Evolutionary conservation across 2,888 invertebrate genomes (phyloP).

Genomic region (Marronus borbonicus): DNA sequence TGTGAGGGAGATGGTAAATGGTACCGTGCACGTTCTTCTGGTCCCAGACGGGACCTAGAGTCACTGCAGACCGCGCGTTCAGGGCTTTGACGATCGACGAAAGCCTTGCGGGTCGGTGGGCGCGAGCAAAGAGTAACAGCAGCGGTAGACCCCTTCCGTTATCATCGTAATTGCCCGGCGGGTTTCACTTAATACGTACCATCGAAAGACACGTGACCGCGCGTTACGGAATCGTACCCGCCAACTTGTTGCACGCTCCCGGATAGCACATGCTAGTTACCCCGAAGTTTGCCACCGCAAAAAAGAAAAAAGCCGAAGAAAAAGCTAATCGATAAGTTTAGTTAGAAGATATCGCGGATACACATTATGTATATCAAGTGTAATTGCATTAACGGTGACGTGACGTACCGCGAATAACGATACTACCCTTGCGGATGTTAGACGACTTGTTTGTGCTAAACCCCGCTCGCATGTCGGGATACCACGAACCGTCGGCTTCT

Average conservation of each 20-base stretch:
- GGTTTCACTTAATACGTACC: conserved; percentile 57
- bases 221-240: conserved; percentile 36
- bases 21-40: conserved; percentile 55
- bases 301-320: neutral
- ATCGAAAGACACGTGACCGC: conserved; percentile 59
- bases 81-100: conserved; percentile 19
- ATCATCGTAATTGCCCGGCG: conserved; percentile 54
- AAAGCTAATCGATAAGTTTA: conserved; percentile 11
- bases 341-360: neutral
- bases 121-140: conserved; percentile 47
- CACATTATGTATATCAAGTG: neutral
- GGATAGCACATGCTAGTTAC: conserved; percentile 36
- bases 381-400: conserved; percentile 32
- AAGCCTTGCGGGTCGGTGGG: conserved; percentile 52
- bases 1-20: conserved; percentile 58
- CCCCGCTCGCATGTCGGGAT: neutral
- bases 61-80: conserved; percentile 56
- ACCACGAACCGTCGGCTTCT: neutral
- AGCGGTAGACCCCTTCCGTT: conserved; percentile 48
- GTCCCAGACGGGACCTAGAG: conserved; percentile 56
- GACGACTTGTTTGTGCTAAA: conserved; percentile 14
- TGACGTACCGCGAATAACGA: conserved; percentile 31
- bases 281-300: too few species aligned
- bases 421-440: conserved; percentile 9
- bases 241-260: conserved; percentile 63